phyloP scores from a whole-genome alignment of 2,888 invertebrate genomes.

The Antheraea assamensis region DNA sequence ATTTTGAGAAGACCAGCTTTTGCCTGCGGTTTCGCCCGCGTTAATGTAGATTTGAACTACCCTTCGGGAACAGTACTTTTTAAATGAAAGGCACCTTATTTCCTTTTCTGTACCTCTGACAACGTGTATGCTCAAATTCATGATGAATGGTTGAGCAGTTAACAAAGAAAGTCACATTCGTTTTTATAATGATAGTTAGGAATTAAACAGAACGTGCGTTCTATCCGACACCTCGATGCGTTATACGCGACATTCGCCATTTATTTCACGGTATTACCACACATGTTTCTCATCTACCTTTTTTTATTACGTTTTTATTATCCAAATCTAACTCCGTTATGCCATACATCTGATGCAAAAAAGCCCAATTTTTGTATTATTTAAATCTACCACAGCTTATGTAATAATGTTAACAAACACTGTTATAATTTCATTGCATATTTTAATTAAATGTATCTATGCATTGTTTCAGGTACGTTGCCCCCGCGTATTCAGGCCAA shows the following conservation, averaged over 20 bases:
- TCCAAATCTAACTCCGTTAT: not conserved
- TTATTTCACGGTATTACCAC: not conserved
- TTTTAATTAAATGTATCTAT: slow-evolving; percentile 9
- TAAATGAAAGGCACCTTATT: no score
- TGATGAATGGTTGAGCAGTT: no score
- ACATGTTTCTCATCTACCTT: not conserved
- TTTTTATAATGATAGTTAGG: not conserved
- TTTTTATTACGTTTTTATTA: not conserved
- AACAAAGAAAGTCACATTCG: not conserved
- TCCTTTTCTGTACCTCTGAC: no score
- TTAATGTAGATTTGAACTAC: no score
- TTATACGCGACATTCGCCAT: not conserved
- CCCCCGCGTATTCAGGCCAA: slow-evolving; percentile 36
- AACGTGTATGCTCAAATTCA: no score
- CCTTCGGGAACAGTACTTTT: no score
- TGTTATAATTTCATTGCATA: not conserved
- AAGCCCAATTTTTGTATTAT: not conserved
- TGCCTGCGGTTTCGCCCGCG: no score
- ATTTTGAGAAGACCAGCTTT: no score
- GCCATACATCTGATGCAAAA: not conserved
- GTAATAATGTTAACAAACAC: not conserved
- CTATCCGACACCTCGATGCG: not conserved
- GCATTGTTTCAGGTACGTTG: slow-evolving; percentile 55
- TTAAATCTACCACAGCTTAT: not conserved
- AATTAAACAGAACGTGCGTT: not conserved